These are phyloP conservation scores for Spisula subtruncata DNA, from an alignment of 2,888 invertebrate species.

Conservation along the genomic window DNA sequence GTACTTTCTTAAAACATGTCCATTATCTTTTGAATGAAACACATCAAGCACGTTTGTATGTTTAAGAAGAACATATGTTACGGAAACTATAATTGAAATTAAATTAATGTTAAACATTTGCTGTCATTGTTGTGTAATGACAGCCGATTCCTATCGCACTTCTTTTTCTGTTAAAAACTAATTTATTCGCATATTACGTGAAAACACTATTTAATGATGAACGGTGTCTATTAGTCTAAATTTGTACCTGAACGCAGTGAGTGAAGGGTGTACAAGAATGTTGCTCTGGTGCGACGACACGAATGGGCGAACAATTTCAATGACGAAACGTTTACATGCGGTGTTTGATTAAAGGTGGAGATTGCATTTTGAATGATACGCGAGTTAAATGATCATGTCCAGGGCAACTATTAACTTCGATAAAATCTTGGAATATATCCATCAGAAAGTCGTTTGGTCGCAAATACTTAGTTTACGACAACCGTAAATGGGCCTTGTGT, in stretches of 20 bases:
- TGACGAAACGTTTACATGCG: constrained; percentile 41
- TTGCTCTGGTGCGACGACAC: constrained; percentile 23
- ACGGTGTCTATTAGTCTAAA: constrained; percentile 35
- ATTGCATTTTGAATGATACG: constrained; percentile 38
- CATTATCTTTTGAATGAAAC: constrained; percentile 38
- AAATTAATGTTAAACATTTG: constrained; percentile 42
- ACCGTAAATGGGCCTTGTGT: constrained; percentile 55
- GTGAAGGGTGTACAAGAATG: constrained; percentile 21
- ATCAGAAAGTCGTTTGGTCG: constrained; percentile 53
- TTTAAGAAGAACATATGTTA: constrained; percentile 16
- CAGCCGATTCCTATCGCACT: constrained; percentile 44
- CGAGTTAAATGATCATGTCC: constrained; percentile 61
- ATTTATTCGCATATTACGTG: constrained; percentile 53
- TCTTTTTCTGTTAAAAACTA: constrained; percentile 38
- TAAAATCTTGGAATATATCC: constrained; percentile 54
- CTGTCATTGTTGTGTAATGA: constrained; percentile 38
- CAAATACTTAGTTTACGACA: constrained; percentile 56
- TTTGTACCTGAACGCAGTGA: constrained; percentile 20
- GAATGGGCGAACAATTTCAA: constrained; percentile 46
- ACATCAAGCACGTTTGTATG: not conserved
- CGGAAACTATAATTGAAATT: constrained; percentile 47
- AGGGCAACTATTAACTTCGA: constrained; percentile 47
- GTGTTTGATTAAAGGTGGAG: constrained; percentile 35
- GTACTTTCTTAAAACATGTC: constrained; percentile 31
- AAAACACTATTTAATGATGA: constrained; percentile 42